Evolutionary conservation across 2,888 invertebrate species (phyloP).

Genomic region (Gortyna flavago): DNA sequence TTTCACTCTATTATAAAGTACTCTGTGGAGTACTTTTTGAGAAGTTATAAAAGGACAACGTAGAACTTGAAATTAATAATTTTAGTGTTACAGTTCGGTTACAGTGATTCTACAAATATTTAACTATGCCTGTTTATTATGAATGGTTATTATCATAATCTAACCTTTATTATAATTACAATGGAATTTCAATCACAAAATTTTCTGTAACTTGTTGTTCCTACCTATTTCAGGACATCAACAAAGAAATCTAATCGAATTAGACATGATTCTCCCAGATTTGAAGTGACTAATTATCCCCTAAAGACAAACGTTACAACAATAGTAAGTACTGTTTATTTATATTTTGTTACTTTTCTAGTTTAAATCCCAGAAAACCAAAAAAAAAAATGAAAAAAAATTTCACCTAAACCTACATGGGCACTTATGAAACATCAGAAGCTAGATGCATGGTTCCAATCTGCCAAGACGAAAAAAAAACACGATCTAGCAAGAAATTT

Average conservation of each 20-base stretch:
- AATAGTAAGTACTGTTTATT: conserved; percentile 71
- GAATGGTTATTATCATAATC: conserved; percentile 73
- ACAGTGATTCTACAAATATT: background rate
- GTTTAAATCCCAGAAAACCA: background rate
- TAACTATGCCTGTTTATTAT: conserved; percentile 75
- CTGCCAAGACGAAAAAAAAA: no score
- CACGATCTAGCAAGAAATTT: no score
- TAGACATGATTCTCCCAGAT: conserved; percentile 73
- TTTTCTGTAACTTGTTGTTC: background rate
- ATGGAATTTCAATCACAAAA: background rate
- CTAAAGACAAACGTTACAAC: conserved; percentile 76
- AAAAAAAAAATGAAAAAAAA: background rate
- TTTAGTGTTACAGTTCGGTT: background rate
- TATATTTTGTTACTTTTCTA: background rate
- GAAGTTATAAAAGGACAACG: background rate
- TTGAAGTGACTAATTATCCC: conserved; percentile 84
- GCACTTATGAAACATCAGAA: background rate
- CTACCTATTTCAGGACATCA: conserved; percentile 78
- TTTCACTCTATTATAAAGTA: no score
- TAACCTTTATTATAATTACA: background rate
- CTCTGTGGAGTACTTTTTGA: no score
- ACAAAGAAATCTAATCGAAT: conserved; percentile 45
- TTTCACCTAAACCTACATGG: background rate
- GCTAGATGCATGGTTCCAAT: background rate
- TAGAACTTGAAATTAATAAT: background rate